A percentile compares a stretch with the other conserved stretches of the same genome.
phyloP scores from a whole-genome alignment of 2,888 invertebrate genomes.

The Apamea epomidion region DNA sequence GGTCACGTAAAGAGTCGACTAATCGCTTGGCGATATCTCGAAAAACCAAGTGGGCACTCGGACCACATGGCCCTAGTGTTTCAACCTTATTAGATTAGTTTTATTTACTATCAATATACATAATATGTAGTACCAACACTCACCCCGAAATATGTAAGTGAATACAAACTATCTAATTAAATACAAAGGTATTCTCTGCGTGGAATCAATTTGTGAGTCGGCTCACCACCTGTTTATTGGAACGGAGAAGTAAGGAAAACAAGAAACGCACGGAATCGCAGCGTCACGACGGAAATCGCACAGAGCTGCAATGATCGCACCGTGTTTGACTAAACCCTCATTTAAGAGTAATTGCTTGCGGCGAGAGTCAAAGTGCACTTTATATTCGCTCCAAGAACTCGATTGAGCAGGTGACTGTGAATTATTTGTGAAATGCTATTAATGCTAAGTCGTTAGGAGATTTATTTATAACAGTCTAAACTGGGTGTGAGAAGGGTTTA shows the following conservation, averaged over 20 bases:
- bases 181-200: conserved; percentile 5
- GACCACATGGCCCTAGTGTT: too few relatives aligned
- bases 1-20: too few relatives aligned
- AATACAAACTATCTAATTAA: not conserved
- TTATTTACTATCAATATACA: too few relatives aligned
- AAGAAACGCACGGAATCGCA: not conserved
- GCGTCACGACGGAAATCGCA: too few relatives aligned
- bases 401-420: conserved; percentile 24
- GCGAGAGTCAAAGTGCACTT: conserved; percentile 28
- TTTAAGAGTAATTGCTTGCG: conserved; percentile 41
- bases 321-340: conserved; percentile 7
- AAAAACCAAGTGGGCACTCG: too few relatives aligned
- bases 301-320: not conserved
- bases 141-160: too few relatives aligned
- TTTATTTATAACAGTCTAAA: conserved; percentile 15
- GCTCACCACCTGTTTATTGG: not conserved
- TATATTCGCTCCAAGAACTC: conserved; percentile 10
- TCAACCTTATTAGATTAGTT: too few relatives aligned
- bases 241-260: conserved; percentile 8
- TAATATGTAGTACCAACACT: too few relatives aligned
- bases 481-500: not conserved
- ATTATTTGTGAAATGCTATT: conserved; percentile 10
- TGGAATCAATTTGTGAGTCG: conserved; percentile 7
- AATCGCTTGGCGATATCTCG: too few relatives aligned
- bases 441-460: not conserved